phyloP scores from a whole-genome alignment of 2,888 invertebrate species.

The Drosophila nr. fundita region DNA sequence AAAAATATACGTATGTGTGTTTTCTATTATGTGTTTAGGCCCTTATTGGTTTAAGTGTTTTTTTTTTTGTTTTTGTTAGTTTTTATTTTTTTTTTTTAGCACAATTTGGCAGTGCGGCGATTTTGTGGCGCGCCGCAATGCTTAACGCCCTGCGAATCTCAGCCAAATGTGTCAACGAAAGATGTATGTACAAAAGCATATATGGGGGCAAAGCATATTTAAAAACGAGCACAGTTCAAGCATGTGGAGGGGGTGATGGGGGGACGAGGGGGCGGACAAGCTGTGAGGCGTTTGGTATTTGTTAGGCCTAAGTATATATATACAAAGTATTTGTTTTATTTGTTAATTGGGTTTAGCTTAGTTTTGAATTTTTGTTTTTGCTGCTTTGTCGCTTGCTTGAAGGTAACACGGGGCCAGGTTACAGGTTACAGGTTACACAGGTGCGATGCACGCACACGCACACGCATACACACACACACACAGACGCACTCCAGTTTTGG shows the following conservation, averaged over 20 bases:
- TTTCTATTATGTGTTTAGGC: conserved; percentile 47
- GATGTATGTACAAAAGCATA: conserved; percentile 63
- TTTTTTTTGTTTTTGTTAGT: conserved; percentile 1
- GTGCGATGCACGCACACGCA: conserved; percentile 34
- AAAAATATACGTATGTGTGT: conserved; percentile 60
- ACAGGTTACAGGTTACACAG: conserved; percentile 71
- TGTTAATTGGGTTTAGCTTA: conserved; percentile 45
- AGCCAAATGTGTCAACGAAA: conserved; percentile 62
- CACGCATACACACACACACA: not conserved
- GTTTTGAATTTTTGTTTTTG: conserved; percentile 54
- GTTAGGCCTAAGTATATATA: conserved; percentile 51
- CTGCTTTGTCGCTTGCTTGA: conserved; percentile 64
- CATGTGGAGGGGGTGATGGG: not conserved
- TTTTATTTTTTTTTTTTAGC: conserved; percentile 34
- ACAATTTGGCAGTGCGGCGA: conserved; percentile 70
- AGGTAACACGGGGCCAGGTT: conserved; percentile 78
- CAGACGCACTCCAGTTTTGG: conserved; percentile 11
- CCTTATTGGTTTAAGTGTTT: conserved; percentile 40
- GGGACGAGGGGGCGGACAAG: not conserved
- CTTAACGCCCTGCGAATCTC: conserved; percentile 56
- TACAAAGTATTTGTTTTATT: conserved; percentile 48
- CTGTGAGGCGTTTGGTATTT: conserved; percentile 12
- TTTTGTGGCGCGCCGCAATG: conserved; percentile 62
- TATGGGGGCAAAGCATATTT: conserved; percentile 7
- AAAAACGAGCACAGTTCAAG: conserved; percentile 30